Percentiles rank a stretch among this genome's conserved stretches.
Conservation (phyloP, 2,888 invertebrate species). For the Epirrita christyi region DNA sequence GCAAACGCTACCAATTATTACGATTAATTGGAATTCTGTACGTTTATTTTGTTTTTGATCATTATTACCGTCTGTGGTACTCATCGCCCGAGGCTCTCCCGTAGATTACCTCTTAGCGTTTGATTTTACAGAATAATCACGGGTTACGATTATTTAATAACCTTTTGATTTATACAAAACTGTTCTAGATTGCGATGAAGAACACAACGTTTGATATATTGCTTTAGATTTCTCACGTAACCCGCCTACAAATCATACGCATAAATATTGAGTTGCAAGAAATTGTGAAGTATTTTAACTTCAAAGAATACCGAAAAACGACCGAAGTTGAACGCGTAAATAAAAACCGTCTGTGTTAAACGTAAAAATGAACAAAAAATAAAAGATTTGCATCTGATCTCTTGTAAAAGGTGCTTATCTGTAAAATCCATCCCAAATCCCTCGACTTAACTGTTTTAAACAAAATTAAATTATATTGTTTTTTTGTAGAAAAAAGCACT, state of each 20-base stretch:
- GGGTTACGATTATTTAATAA: conserved; percentile 49
- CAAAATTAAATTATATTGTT: background rate
- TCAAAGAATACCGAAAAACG: conserved; percentile 20
- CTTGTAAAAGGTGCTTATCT: conserved; percentile 23
- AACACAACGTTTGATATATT: conserved; percentile 41
- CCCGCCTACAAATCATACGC: conserved; percentile 22
- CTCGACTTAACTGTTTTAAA: conserved; percentile 10
- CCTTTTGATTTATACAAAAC: conserved; percentile 55
- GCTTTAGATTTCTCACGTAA: conserved; percentile 37
- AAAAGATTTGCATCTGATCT: conserved; percentile 29
- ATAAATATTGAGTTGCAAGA: conserved; percentile 3
- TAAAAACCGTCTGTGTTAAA: conserved; percentile 20
- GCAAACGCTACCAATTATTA: conserved; percentile 63
- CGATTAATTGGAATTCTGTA: conserved; percentile 64
- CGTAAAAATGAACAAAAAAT: conserved; percentile 18
- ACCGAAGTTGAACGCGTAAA: conserved; percentile 16
- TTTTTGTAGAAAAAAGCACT: background rate
- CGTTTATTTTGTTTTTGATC: conserved; percentile 58
- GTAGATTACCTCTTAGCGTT: conserved; percentile 48
- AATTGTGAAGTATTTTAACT: conserved; percentile 20
- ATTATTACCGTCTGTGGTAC: conserved; percentile 50
- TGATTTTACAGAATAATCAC: conserved; percentile 54
- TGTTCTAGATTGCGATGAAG: conserved; percentile 50
- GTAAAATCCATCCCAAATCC: conserved; percentile 18
- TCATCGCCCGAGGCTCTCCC: conserved; percentile 46